Percentiles rank a stretch among this genome's conserved stretches.
Evolutionary conservation across 1,140 invertebrate genomes (phyloP).

Genomic region (Gerris buenoi): DNA sequence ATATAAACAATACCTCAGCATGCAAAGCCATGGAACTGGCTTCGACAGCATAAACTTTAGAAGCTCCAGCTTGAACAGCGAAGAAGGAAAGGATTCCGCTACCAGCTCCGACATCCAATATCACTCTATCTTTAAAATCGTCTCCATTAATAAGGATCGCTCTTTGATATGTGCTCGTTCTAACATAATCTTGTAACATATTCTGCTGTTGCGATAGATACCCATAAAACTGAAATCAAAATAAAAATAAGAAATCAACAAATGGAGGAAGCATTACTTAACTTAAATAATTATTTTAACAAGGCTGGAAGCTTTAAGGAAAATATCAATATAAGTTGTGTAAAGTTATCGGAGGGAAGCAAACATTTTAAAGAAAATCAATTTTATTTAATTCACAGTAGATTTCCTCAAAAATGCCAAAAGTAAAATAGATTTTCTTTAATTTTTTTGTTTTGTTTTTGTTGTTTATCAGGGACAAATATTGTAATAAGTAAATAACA

Average conservation of each 20-base stretch:
- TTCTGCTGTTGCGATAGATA: conserved; percentile 99
- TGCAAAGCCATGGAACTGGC: conserved; percentile 96
- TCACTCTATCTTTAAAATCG: conserved; percentile 84
- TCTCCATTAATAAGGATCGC: conserved; percentile 85
- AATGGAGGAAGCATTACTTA: background rate
- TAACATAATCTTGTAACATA: conserved; percentile 98
- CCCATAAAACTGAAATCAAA: conserved; percentile 82
- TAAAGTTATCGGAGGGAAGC: background rate
- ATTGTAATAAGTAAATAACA: background rate
- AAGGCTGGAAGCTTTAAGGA: background rate
- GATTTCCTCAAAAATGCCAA: background rate
- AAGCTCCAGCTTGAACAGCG: conserved; percentile 91
- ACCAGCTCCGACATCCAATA: conserved; percentile 92
- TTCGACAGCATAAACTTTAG: conserved; percentile 94
- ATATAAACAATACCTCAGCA: conserved; percentile 75
- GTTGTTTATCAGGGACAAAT: conserved; percentile 3
- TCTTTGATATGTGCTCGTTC: conserved; percentile 95
- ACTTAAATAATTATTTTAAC: conserved; percentile 4
- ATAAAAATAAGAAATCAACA: conserved; percentile 9
- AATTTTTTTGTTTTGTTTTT: too few relatives aligned
- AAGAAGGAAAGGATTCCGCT: conserved; percentile 98
- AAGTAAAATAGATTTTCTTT: background rate
- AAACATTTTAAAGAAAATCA: background rate
- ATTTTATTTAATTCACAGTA: background rate
- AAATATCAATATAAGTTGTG: background rate